Evolutionary conservation across 2,113 vertebrate genomes (phyloP).

Genomic region (Panthera uncia): DNA sequence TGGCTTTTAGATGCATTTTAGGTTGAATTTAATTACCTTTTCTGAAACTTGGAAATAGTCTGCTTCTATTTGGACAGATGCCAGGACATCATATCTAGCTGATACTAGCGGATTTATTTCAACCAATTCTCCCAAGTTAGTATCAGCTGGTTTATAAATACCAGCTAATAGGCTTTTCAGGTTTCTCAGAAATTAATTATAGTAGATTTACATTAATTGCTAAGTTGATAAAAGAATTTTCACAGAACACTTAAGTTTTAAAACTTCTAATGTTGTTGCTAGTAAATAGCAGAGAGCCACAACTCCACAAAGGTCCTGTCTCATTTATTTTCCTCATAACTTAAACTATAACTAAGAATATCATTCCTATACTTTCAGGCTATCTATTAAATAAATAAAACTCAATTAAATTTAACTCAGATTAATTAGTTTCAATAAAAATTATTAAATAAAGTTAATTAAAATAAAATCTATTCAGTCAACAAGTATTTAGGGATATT

Average conservation of each 20-base stretch:
- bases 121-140: constrained; percentile 40
- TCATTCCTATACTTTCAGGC: background rate
- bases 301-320: background rate
- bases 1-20: constrained; percentile 65
- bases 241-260: constrained; percentile 34
- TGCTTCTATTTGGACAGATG: constrained; percentile 59
- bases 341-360: background rate
- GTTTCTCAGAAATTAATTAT: constrained; percentile 75
- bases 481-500: background rate
- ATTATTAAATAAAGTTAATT: background rate
- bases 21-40: constrained; percentile 72
- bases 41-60: constrained; percentile 61
- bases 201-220: constrained; percentile 70
- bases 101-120: constrained; percentile 58
- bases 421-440: background rate
- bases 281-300: background rate
- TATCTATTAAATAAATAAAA: constrained; percentile 8
- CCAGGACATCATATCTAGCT: constrained; percentile 58
- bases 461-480: background rate
- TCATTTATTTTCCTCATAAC: background rate
- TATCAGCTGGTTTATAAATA: constrained; percentile 60
- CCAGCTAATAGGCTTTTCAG: constrained; percentile 68
- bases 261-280: background rate
- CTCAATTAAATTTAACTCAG: background rate
- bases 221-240: constrained; percentile 66